Base-by-base conservation (phyloP, 2,888 invertebrate genomes). In the Sclerodermus sp. region DNA sequence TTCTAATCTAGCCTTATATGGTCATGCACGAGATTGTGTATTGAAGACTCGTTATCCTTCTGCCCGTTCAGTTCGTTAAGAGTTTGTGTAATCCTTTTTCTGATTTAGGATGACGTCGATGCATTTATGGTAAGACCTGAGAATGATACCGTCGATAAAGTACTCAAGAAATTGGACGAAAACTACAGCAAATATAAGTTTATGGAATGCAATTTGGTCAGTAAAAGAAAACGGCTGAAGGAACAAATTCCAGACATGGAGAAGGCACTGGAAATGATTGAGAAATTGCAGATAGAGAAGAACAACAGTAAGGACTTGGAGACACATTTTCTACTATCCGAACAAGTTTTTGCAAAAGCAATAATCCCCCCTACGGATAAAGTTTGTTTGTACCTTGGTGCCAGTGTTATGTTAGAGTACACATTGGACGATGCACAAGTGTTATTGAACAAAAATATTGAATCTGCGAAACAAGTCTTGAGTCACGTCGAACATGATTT, bases 331-430 rank as follows among this genome's bases (percentile, higher is more conserved):
- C 82, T 96, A 63, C 82, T 97, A 18, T 95, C 95, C 63, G 96
- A 96, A 77, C 95, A 96, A 82, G 91, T 94, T 42, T 77, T 80
- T 61, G 83, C 89, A 34, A 87, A 90, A 82, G 96, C 97, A 1
- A 82, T 84, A 68, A 86, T 97, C 60, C 89, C 90, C 58, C 95
- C 96, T 1, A 94, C 95, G 17, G 88, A 96, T 67, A 92, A 86
- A 69, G 96, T 97, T 12, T 89, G 85, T 62, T 78, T 91, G 47
- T 91, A 91, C 90, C 79, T 91, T 47, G 91, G 91, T 38, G 91
- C 97, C 1, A 97, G 96, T 82, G 95, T 97, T 4, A 98, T 98
- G 97, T 81, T 98, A 68, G 97, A 98, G 80, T 98, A 97, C 80
- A 86, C 88, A 18, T 80, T 97, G 63, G 89, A 91, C 60, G 97